Evolutionary conservation across 2,797 vertebrate species (phyloP).

Genomic region (Psittacula derbiana): DNA sequence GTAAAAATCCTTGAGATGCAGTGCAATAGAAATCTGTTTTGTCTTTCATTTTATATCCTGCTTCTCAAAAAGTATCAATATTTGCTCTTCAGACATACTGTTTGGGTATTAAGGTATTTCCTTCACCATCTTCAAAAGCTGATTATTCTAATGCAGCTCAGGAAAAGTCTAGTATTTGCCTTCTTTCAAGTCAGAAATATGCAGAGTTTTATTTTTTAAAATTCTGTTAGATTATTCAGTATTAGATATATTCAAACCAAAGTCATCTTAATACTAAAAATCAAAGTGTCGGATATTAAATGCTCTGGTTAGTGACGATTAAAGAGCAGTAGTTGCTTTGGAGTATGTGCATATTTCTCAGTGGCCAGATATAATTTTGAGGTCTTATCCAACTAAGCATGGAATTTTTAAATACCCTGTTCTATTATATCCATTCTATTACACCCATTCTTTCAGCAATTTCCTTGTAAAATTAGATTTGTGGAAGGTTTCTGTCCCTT

Average conservation of each 20-base stretch:
- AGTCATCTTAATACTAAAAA: conserved; percentile 79
- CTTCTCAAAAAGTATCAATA: conserved; percentile 23
- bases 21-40: not conserved
- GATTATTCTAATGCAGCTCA: conserved; percentile 64
- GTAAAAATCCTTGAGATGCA: not conserved
- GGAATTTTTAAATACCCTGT: conserved; percentile 77
- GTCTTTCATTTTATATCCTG: conserved; percentile 24
- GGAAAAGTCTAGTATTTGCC: conserved; percentile 27
- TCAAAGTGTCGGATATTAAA: conserved; percentile 60
- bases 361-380: conserved; percentile 68
- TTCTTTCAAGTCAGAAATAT: conserved; percentile 32
- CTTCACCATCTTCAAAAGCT: conserved; percentile 40
- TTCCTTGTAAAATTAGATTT: conserved; percentile 80
- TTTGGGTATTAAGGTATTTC: conserved; percentile 50
- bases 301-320: conserved; percentile 64
- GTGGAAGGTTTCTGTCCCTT: conserved; percentile 55
- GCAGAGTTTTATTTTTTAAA: not conserved
- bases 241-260: conserved; percentile 62
- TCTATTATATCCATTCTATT: conserved; percentile 73
- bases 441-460: conserved; percentile 72
- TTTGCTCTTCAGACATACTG: conserved; percentile 28
- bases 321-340: conserved; percentile 58
- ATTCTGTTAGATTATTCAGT: conserved; percentile 36
- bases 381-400: conserved; percentile 74
- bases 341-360: conserved; percentile 63